These are phyloP conservation scores for Danaus melanippus DNA, from an alignment of 1,140 invertebrate genomes.

Conservation along the genomic window DNA sequence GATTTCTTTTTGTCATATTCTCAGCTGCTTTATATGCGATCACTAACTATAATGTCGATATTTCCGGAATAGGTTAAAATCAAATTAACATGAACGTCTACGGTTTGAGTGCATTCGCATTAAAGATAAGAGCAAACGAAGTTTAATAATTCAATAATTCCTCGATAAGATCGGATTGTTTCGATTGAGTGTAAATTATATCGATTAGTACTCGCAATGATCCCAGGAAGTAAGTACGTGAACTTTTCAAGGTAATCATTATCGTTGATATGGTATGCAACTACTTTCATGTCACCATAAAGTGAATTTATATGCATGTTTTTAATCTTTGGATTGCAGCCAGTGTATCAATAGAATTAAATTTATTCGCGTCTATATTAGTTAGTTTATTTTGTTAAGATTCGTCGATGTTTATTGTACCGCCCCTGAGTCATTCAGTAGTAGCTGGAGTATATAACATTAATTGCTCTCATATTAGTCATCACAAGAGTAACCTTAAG, in stretches of 20 bases:
- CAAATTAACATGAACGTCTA: not conserved
- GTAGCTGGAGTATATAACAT: conserved; percentile 20
- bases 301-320: conserved; percentile 14
- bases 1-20: conserved; percentile 42
- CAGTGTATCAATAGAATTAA: conserved; percentile 36
- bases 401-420: conserved; percentile 38
- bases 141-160: not conserved
- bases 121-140: too few species aligned
- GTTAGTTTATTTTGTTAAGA: conserved; percentile 8
- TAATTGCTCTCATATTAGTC: conserved; percentile 26
- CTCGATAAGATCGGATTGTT: conserved; percentile 25
- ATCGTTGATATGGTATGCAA: conserved; percentile 29
- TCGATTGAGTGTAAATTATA: conserved; percentile 23
- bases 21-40: conserved; percentile 17
- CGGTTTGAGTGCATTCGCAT: too few species aligned
- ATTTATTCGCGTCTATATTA: conserved; percentile 2
- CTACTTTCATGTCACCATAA: conserved; percentile 9
- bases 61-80: conserved; percentile 9
- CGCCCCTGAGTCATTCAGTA: conserved; percentile 32
- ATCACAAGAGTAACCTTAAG: conserved; percentile 21
- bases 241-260: conserved; percentile 36
- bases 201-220: conserved; percentile 30
- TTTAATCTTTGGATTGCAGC: conserved; percentile 42
- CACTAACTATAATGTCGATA: conserved; percentile 20
- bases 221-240: conserved; percentile 22